A percentile compares a stretch with the other conserved stretches of the same genome.
Conservation (phyloP, 2,113 vertebrate species). For the Peromyscus polionotus region DNA sequence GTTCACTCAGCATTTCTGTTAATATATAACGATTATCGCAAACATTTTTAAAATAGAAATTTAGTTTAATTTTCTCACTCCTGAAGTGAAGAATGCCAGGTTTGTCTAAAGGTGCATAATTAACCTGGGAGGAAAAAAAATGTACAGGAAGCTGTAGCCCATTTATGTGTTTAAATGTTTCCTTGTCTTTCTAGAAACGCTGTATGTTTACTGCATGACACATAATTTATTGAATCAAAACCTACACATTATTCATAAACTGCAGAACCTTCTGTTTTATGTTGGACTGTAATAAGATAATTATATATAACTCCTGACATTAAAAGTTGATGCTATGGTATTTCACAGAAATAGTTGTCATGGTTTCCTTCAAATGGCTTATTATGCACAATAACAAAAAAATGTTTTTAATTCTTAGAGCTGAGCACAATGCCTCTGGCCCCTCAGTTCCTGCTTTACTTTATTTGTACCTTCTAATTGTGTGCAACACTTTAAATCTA, state of each 20-base stretch:
- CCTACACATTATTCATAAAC: neutral
- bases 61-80: neutral
- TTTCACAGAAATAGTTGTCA: neutral
- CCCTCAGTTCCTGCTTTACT: neutral
- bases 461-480: neutral
- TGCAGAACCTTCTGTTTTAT: neutral
- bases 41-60: conserved; percentile 17
- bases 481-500: neutral
- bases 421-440: neutral
- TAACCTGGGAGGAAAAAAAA: conserved; percentile 7
- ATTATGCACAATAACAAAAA: neutral
- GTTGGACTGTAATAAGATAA: conserved; percentile 23
- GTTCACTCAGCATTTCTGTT: conserved; percentile 56
- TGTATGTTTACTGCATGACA: neutral
- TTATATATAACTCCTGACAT: neutral
- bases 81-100: neutral
- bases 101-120: neutral
- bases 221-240: conserved; percentile 49
- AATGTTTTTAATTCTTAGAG: neutral
- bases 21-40: conserved; percentile 32
- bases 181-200: neutral
- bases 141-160: neutral
- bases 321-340: neutral
- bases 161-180: neutral
- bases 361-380: neutral